Evolutionary conservation across 2,888 invertebrate species (phyloP).

Genomic region (Gonocerus acuteangulatus): DNA sequence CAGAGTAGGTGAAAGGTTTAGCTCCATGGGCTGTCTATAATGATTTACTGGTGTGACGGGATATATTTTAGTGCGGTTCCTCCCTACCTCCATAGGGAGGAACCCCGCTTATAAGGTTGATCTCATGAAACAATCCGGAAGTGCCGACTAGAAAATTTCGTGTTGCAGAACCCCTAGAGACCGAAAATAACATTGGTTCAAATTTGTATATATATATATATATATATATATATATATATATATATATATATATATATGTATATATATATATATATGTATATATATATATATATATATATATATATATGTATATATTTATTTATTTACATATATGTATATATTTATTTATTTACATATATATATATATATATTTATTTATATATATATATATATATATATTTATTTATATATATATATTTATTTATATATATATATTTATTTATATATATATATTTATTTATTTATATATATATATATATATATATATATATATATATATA

Average conservation of each 20-base stretch:
- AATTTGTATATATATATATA: background rate
- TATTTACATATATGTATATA: too few species aligned
- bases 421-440: background rate
- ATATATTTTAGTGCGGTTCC: too few species aligned
- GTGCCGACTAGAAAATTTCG: background rate
- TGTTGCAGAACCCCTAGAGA: too few species aligned
- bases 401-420: background rate
- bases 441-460: background rate
- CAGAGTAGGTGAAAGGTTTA: too few species aligned
- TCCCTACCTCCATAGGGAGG: too few species aligned
- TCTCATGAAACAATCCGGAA: too few species aligned
- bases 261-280: background rate
- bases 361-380: background rate
- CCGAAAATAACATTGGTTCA: too few species aligned
- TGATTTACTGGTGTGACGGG: too few species aligned
- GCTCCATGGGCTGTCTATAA: too few species aligned
- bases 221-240: background rate
- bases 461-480: background rate
- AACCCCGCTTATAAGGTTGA: too few species aligned
- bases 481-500: background rate
- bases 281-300: background rate
- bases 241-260: background rate
- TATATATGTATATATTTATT: too few species aligned
- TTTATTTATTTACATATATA: too few species aligned
- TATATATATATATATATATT: background rate